Evolutionary conservation across 2,797 vertebrate species (phyloP).

Genomic region (Muscicapa comitata): DNA sequence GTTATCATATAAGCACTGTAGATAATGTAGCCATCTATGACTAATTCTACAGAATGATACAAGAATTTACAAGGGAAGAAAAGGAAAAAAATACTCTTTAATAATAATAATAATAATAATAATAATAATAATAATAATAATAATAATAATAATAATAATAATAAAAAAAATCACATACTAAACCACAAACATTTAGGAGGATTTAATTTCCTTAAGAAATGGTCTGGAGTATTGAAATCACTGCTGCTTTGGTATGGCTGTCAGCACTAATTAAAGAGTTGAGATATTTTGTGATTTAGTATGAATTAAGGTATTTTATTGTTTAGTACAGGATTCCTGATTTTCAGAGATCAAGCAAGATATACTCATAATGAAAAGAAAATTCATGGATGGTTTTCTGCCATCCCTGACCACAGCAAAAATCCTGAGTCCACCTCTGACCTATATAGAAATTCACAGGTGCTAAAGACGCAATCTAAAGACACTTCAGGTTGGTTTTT

Average conservation of each 20-base stretch:
- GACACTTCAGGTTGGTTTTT: no score
- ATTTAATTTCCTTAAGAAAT: neutral
- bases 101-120: neutral
- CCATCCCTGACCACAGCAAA: neutral
- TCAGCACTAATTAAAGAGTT: neutral
- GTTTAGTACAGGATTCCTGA: neutral
- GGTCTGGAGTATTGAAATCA: neutral
- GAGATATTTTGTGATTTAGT: neutral
- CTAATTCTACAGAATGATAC: neutral
- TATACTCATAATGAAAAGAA: neutral
- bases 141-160: neutral
- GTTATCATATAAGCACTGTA: neutral
- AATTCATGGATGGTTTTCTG: neutral
- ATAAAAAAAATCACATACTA: neutral
- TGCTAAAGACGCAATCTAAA: neutral
- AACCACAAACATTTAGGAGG: neutral
- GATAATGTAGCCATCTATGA: neutral
- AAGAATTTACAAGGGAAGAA: neutral
- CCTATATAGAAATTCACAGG: accelerated
- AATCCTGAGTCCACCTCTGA: neutral
- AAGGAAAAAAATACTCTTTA: neutral
- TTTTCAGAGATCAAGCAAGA: neutral
- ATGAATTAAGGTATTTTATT: neutral
- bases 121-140: neutral
- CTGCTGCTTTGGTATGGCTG: neutral